Percentiles rank a stretch among this genome's conserved stretches.
Evolutionary conservation across 2,797 vertebrate genomes (phyloP).

Genomic region (Acropternis orthonyx): DNA sequence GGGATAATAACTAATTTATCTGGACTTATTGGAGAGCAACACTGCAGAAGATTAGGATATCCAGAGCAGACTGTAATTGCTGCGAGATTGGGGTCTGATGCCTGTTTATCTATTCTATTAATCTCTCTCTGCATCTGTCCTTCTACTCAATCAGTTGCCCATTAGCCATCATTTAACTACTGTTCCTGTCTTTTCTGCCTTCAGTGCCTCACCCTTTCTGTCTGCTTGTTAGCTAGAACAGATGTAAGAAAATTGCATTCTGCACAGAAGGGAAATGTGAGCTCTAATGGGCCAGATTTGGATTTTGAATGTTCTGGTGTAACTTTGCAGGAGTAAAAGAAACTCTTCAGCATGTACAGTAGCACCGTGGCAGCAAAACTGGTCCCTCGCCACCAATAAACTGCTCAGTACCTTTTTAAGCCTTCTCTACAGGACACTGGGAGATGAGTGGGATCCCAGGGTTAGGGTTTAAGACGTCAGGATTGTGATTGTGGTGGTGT

Average conservation of each 20-base stretch:
- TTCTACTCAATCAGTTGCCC: conserved; percentile 54
- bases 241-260: conserved; percentile 28
- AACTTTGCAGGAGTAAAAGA: neutral
- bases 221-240: conserved; percentile 28
- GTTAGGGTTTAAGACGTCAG: neutral
- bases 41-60: conserved; percentile 27
- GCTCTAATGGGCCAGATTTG: neutral
- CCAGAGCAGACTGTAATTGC: conserved; percentile 19
- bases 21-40: conserved; percentile 37
- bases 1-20: conserved; percentile 48
- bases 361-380: fast-evolving
- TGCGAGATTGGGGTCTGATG: conserved; percentile 30
- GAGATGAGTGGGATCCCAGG: neutral
- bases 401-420: neutral
- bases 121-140: conserved; percentile 65
- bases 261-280: conserved; percentile 29
- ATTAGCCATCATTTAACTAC: conserved; percentile 54
- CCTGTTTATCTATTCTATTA: conserved; percentile 58
- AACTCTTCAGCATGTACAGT: neutral
- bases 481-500: neutral
- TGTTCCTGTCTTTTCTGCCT: conserved; percentile 4
- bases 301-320: neutral
- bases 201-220: conserved; percentile 39
- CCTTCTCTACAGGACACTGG: neutral
- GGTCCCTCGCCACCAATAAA: neutral